phyloP scores from a whole-genome alignment of 53 echinoderm and acorn worm species.

The Paracentrotus lividus region DNA sequence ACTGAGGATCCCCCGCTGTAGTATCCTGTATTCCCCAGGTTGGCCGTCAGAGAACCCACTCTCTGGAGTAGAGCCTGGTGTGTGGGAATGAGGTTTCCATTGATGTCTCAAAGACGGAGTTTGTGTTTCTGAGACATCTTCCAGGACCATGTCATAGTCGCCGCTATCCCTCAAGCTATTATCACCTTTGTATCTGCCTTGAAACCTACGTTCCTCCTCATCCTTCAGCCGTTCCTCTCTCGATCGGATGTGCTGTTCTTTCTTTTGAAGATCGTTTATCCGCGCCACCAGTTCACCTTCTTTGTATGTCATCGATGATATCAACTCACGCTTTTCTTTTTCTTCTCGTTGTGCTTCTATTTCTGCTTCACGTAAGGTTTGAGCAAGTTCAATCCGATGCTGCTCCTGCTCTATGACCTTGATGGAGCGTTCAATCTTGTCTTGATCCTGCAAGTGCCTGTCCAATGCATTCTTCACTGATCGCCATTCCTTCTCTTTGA shows the following conservation, averaged over 20 bases:
- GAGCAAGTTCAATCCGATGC: conserved; percentile 39
- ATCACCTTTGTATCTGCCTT: neutral
- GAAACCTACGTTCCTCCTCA: neutral
- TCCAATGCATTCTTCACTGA: conserved; percentile 22
- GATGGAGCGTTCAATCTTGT: conserved; percentile 56
- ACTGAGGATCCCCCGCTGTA: conserved; percentile 33
- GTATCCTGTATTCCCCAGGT: conserved; percentile 52
- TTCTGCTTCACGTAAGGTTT: conserved; percentile 24
- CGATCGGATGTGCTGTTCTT: neutral
- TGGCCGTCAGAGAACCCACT: conserved; percentile 64
- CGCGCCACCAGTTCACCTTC: neutral
- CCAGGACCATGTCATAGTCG: conserved; percentile 25
- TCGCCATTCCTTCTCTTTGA: conserved; percentile 60
- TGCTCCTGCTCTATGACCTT: conserved; percentile 60
- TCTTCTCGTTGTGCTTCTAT: neutral
- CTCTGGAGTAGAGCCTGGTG: conserved; percentile 52
- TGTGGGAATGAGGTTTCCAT: neutral
- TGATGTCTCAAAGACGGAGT: conserved; percentile 35
- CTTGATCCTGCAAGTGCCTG: conserved; percentile 56
- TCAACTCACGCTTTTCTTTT: conserved; percentile 17
- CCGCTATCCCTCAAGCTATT: neutral
- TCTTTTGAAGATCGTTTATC: conserved; percentile 22
- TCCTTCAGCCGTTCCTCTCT: conserved; percentile 32
- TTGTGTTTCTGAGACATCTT: conserved; percentile 20
- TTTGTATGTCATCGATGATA: conserved; percentile 24